phyloP scores from a whole-genome alignment of 2,113 vertebrate genomes.

The Rhodinocichla rosea region DNA sequence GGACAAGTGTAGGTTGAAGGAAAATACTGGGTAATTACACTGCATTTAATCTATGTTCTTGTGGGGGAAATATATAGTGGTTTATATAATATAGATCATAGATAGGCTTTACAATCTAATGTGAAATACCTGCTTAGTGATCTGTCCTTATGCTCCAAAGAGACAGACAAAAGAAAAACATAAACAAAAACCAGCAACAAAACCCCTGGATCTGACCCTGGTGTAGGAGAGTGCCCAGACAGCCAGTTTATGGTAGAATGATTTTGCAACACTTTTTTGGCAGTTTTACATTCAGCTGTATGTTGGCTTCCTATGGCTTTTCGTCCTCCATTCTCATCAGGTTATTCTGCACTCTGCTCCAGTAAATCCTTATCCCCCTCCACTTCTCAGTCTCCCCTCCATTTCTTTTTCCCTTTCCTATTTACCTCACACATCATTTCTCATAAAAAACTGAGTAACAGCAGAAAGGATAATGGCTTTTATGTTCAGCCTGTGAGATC shows the following conservation, averaged over 20 bases:
- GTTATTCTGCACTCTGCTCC: neutral
- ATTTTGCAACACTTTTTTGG: neutral
- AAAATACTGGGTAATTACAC: neutral
- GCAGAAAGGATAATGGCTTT: slow-evolving; percentile 24
- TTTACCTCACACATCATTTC: slow-evolving; percentile 1
- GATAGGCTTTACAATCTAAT: neutral
- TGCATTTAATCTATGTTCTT: neutral
- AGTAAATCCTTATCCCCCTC: neutral
- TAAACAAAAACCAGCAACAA: neutral
- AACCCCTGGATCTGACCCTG: neutral
- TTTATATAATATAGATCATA: neutral
- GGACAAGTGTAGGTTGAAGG: neutral
- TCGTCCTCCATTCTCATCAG: neutral
- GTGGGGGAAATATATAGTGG: neutral
- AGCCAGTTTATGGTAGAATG: neutral
- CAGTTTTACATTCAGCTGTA: slow-evolving; percentile 1
- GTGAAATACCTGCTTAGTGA: neutral
- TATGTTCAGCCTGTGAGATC: slow-evolving; percentile 6
- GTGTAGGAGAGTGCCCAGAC: neutral
- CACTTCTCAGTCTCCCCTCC: neutral
- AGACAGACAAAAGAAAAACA: neutral
- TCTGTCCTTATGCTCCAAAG: neutral
- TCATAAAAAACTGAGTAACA: neutral
- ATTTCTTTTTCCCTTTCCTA: slow-evolving; percentile 14
- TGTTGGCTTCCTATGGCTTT: neutral